phyloP scores from a whole-genome alignment of 2,888 invertebrate species.

The Coremacera marginata region DNA sequence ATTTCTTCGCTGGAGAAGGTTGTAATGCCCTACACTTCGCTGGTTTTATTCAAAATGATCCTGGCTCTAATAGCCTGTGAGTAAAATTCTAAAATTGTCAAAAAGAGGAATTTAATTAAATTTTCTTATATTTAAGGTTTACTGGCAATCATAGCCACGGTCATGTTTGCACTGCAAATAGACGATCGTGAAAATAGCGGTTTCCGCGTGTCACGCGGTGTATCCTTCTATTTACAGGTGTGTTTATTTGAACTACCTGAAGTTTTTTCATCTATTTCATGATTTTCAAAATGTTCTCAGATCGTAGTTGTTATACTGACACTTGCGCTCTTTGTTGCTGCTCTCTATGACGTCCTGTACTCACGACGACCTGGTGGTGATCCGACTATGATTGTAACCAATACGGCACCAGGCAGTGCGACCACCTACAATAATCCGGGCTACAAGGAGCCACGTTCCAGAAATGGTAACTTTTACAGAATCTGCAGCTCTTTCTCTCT shows the following conservation, averaged over 20 bases:
- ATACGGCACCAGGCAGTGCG: conserved; percentile 73
- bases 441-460: conserved; percentile 79
- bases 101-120: no score
- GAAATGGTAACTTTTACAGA: conserved; percentile 57
- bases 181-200: conserved; percentile 81
- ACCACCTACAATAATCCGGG: conserved; percentile 90
- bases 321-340: conserved; percentile 80
- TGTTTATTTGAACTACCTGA: background rate
- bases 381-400: conserved; percentile 76
- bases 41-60: conserved; percentile 84
- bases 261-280: background rate
- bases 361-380: conserved; percentile 83
- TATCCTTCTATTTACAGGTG: conserved; percentile 91
- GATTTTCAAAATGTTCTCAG: conserved; percentile 71
- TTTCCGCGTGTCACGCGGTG: conserved; percentile 81
- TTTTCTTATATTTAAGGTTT: conserved; percentile 73
- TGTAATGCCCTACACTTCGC: conserved; percentile 80
- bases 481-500: background rate
- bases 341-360: conserved; percentile 85
- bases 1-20: conserved; percentile 86
- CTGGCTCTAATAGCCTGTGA: conserved; percentile 83
- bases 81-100: no score
- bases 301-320: conserved; percentile 83
- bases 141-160: conserved; percentile 84
- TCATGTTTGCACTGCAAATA: conserved; percentile 86